These are phyloP conservation scores for Fragum sueziense DNA, from an alignment of 2,888 invertebrate species.

Conservation along the genomic window DNA sequence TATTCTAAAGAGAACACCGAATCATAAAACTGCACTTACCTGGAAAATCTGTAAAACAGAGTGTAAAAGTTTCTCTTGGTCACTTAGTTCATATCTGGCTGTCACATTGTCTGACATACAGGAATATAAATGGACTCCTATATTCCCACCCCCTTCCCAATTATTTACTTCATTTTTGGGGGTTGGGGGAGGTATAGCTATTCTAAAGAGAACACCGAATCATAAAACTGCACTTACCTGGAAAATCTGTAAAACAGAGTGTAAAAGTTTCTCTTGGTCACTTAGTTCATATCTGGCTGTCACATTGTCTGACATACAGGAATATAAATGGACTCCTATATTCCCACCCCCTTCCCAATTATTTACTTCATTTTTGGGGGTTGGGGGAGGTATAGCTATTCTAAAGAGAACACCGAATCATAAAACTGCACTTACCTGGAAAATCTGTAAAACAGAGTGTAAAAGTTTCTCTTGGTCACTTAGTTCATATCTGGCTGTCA, in stretches of 20 bases:
- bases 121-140: neutral
- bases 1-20: too few relatives aligned
- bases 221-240: slow-evolving; percentile 46
- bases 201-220: too few relatives aligned
- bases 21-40: too few relatives aligned
- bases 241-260: slow-evolving; percentile 22
- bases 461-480: slow-evolving; percentile 21
- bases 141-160: too few relatives aligned
- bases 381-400: too few relatives aligned
- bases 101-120: neutral
- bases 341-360: too few relatives aligned
- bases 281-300: slow-evolving; percentile 31
- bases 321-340: neutral
- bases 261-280: slow-evolving; percentile 21
- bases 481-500: slow-evolving; percentile 34
- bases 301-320: neutral
- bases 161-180: too few relatives aligned
- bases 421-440: slow-evolving; percentile 42
- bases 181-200: too few relatives aligned
- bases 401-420: too few relatives aligned
- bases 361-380: too few relatives aligned
- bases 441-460: slow-evolving; percentile 20
- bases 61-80: slow-evolving; percentile 21
- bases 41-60: slow-evolving; percentile 25
- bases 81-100: slow-evolving; percentile 31